These are phyloP conservation scores for Peribatodes rhomboidaria DNA, from an alignment of 2,888 invertebrate species.

Conservation along the genomic window DNA sequence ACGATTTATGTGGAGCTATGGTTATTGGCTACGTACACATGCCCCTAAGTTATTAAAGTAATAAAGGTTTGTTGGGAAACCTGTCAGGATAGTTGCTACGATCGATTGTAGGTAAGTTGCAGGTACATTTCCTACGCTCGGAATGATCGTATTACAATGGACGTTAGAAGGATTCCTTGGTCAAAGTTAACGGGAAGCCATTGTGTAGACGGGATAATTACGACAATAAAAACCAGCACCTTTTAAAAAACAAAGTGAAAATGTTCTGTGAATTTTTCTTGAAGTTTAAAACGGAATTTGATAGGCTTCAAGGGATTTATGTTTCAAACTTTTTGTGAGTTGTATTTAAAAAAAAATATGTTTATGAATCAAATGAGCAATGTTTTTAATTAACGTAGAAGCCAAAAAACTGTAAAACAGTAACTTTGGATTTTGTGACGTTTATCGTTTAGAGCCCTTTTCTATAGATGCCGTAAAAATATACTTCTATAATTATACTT, in stretches of 20 bases:
- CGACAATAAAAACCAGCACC: slow-evolving; percentile 50
- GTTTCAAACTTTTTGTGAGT: slow-evolving; percentile 15
- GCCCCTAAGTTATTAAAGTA: slow-evolving; percentile 34
- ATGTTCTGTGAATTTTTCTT: slow-evolving; percentile 24
- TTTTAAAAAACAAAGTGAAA: slow-evolving; percentile 5
- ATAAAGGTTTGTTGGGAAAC: slow-evolving; percentile 58
- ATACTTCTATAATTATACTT: too few relatives aligned
- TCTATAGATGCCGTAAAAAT: too few relatives aligned
- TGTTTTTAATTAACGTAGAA: too few relatives aligned
- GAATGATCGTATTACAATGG: slow-evolving; percentile 74
- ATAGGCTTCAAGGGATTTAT: slow-evolving; percentile 31
- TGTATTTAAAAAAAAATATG: too few relatives aligned
- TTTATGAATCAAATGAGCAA: too few relatives aligned
- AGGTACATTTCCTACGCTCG: slow-evolving; percentile 40
- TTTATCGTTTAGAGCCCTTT: too few relatives aligned
- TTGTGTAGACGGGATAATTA: slow-evolving; percentile 76
- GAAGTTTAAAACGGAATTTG: slow-evolving; percentile 18
- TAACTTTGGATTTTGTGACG: too few relatives aligned
- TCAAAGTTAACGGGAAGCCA: slow-evolving; percentile 81
- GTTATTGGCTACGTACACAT: slow-evolving; percentile 52
- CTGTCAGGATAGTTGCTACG: slow-evolving; percentile 64
- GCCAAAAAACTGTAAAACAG: too few relatives aligned
- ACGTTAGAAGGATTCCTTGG: slow-evolving; percentile 76
- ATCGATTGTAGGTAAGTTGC: slow-evolving; percentile 50
- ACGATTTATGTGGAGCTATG: slow-evolving; percentile 75